A percentile compares a stretch with the other conserved stretches of the same genome.
These are phyloP conservation scores for Pelodiscus sinensis DNA, from an alignment of 2,113 vertebrate species.

Conservation along the genomic window DNA sequence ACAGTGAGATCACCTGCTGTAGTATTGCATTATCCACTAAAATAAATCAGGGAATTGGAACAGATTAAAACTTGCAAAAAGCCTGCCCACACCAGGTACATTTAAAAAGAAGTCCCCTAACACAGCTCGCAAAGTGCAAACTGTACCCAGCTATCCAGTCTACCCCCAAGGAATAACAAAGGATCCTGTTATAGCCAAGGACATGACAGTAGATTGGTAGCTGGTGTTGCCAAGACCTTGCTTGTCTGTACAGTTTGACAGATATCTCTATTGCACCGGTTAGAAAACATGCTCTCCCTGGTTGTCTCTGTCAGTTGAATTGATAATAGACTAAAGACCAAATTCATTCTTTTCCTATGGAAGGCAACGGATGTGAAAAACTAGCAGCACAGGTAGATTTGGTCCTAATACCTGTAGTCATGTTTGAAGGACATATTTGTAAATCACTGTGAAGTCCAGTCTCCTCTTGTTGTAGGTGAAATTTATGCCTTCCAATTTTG, in stretches of 20 bases:
- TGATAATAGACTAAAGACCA: not conserved
- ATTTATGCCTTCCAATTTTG: not conserved
- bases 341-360: not conserved
- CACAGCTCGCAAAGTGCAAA: rapidly evolving
- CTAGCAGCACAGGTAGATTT: not conserved
- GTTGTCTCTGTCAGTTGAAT: not conserved
- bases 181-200: not conserved
- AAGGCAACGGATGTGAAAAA: not conserved
- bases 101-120: not conserved
- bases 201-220: rapidly evolving
- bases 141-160: not conserved
- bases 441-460: not conserved
- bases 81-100: not conserved
- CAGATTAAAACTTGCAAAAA: rapidly evolving
- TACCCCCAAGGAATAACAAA: not conserved
- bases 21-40: rapidly evolving
- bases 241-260: not conserved
- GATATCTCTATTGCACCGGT: not conserved
- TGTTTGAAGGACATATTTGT: not conserved
- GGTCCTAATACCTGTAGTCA: not conserved
- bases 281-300: not conserved
- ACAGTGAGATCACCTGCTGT: not conserved
- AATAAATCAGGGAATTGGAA: not conserved
- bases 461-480: not conserved
- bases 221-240: rapidly evolving